Evolutionary conservation across 2,113 vertebrate genomes (phyloP).

Genomic region (Canis aureus): DNA sequence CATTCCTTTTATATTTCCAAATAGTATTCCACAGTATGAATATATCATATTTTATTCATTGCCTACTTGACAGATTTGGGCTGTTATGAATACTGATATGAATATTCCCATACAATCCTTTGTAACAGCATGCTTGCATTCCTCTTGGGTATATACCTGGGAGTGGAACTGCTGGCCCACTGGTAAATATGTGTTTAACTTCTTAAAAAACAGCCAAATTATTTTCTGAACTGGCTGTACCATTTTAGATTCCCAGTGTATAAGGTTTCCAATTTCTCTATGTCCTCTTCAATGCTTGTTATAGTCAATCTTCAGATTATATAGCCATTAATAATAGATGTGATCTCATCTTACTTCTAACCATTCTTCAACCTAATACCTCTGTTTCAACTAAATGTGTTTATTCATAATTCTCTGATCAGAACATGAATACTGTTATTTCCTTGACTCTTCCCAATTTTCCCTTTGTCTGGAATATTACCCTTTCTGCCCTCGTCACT

Average conservation of each 20-base stretch:
- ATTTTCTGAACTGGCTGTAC: neutral
- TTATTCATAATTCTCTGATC: neutral
- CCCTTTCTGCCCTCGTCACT: neutral
- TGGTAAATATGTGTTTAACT: neutral
- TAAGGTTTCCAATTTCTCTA: neutral
- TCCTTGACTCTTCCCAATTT: neutral
- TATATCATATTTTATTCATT: neutral
- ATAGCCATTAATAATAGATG: neutral
- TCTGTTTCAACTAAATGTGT: neutral
- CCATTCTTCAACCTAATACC: neutral
- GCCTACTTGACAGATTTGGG: neutral
- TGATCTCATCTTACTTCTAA: conserved; percentile 25
- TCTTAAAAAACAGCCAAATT: neutral
- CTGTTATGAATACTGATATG: conserved; percentile 26
- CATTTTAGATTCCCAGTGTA: neutral
- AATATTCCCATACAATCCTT: neutral
- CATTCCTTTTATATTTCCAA: neutral
- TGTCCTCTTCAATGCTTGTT: neutral
- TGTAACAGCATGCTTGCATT: neutral
- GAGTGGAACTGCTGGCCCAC: neutral
- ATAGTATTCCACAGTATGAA: neutral
- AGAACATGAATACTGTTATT: neutral
- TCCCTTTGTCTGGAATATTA: neutral
- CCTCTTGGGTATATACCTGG: neutral
- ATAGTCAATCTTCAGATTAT: neutral